Base-by-base conservation (phyloP, 2,888 invertebrate species). In the Tuta absoluta region DNA sequence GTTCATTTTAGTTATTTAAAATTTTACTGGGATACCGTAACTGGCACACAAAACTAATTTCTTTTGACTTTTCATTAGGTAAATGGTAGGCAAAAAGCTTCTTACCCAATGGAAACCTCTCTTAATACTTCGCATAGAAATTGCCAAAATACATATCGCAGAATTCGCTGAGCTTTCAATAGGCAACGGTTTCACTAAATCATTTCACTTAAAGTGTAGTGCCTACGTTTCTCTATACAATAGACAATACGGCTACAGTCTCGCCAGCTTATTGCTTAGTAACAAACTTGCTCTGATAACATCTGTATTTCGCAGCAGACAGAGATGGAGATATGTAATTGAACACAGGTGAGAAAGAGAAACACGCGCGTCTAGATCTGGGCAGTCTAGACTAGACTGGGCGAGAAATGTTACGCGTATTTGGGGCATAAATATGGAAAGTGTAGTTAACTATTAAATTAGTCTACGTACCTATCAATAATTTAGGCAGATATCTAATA, bases 331-430 rank as follows among this genome's bases (percentile, higher is more conserved):
- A 49, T 48, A 49, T 57, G n/a, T 51, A 51, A 23, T 45, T 41
- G 38, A n/a, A 19, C 14, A n/a, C n/a, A 11, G 8, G 59, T 41
- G 28, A 14, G 53, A 63, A 37, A 38, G 59, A 63, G 65, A 53
- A 10, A 49, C 62, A 21, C 4, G 63, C 51, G 28, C 8, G 28
- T 45, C 37, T 38, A 49, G 62, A 65, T 62, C 65, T 65, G 59
- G 65, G 49, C 24, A 19, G 63, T 65, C 65, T 65, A 65, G 65
- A 63, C 65, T 65, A 63, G 65, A 63, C 65, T 51, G 33, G 60
- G 28, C 51, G 17, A 45, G 45, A 48, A 33, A 23, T 61, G 23
- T 61, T 28, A 48, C 61, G 61, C 45, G 49, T 49, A 61, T 61
- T 49, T 21, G 49, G 61, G 61, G 24, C 61, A 56, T 56, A 56